Conservation (phyloP, 2,113 vertebrate genomes). For the Atherinomorus stipes region DNA sequence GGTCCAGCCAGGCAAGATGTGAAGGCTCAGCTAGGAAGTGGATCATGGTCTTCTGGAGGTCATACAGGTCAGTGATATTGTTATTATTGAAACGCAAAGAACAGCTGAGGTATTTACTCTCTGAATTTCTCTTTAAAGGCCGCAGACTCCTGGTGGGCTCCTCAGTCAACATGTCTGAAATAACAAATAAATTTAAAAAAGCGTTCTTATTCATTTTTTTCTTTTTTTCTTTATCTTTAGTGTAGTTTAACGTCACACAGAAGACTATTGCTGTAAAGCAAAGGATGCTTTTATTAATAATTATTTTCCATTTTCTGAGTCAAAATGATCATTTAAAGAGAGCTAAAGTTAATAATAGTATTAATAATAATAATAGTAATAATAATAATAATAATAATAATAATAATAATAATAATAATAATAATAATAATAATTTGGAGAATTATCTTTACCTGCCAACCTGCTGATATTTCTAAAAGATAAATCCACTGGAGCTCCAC, state of each 20-base stretch:
- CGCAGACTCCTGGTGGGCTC: constrained; percentile 77
- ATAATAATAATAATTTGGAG: too few relatives aligned
- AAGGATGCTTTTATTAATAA: too few relatives aligned
- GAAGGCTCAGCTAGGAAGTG: constrained; percentile 80
- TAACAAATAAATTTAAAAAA: neutral
- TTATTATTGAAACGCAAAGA: constrained; percentile 87
- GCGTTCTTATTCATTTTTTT: neutral
- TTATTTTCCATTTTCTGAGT: too few relatives aligned
- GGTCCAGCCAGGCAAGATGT: constrained; percentile 87
- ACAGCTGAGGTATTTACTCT: constrained; percentile 79
- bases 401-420: too few relatives aligned
- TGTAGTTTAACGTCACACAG: too few relatives aligned
- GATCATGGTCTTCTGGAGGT: constrained; percentile 71
- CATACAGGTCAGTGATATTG: constrained; percentile 80
- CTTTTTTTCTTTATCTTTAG: neutral
- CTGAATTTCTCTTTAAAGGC: constrained; percentile 69
- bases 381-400: too few relatives aligned
- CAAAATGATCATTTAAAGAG: too few relatives aligned
- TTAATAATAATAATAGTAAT: too few relatives aligned
- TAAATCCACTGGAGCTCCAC: constrained; percentile 69
- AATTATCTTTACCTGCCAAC: constrained; percentile 52
- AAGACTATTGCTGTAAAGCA: too few relatives aligned
- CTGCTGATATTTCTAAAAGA: constrained; percentile 66
- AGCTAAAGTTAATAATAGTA: too few relatives aligned
- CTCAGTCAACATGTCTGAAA: constrained; percentile 79